Conservation (phyloP, 2,888 invertebrate genomes). For the Clepsis dumicolana region DNA sequence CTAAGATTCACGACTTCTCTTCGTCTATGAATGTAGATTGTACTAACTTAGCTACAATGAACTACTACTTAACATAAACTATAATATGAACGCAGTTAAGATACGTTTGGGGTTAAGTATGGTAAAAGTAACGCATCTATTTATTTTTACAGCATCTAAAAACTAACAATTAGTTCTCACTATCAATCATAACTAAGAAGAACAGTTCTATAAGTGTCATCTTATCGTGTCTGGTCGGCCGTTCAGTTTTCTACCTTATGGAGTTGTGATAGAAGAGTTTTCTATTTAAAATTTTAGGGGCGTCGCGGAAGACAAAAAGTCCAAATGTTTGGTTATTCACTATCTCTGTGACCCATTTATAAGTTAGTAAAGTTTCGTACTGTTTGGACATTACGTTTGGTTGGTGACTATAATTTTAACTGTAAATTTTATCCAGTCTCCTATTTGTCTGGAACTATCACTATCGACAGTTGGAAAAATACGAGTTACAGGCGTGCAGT, state of each 20-base stretch:
- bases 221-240: constrained; percentile 5
- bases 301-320: not conserved
- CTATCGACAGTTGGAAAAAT: no score
- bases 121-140: constrained; percentile 17
- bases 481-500: no score
- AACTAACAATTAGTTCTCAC: constrained; percentile 29
- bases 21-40: not conserved
- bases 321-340: constrained; percentile 19
- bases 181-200: constrained; percentile 34
- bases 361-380: not conserved
- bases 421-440: no score
- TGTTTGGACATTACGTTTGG: no score
- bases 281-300: not conserved
- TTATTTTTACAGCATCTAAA: constrained; percentile 22
- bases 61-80: not conserved
- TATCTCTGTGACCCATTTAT: constrained; percentile 14
- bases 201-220: constrained; percentile 22
- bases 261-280: not conserved
- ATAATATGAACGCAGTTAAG: not conserved
- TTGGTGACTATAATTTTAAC: no score
- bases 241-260: constrained; percentile 5
- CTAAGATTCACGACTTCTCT: not conserved
- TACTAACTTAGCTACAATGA: not conserved
- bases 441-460: no score
- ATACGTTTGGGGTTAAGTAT: not conserved